Evolutionary conservation across 1,140 invertebrate species (phyloP).

Genomic region (Camponotus pennsylvanicus): DNA sequence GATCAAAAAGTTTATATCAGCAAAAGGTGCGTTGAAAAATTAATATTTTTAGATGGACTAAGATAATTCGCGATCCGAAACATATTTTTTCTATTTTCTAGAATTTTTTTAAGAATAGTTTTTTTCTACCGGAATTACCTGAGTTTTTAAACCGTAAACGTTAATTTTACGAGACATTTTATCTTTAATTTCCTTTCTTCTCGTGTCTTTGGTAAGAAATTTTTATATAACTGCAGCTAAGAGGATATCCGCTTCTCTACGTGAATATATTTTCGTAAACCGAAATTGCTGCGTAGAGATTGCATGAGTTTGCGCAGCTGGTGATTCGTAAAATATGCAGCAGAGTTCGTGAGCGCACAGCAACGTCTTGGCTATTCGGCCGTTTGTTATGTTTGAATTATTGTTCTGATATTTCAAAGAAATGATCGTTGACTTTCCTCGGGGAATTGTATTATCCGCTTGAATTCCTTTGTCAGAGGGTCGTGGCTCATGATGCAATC

Average conservation of each 20-base stretch:
- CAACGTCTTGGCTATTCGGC: conserved; percentile 54
- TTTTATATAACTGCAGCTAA: conserved; percentile 22
- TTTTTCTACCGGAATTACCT: neutral
- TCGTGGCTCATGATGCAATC: neutral
- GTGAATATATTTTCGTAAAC: conserved; percentile 55
- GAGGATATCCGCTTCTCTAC: conserved; percentile 4
- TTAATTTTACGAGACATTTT: neutral
- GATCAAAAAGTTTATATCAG: no score
- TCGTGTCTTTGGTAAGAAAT: neutral
- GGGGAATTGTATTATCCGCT: conserved; percentile 29
- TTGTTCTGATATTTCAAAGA: conserved; percentile 56
- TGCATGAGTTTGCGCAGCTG: conserved; percentile 46
- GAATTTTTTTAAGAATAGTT: no score
- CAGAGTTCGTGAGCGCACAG: conserved; percentile 32
- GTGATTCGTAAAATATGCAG: conserved; percentile 59
- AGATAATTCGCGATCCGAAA: no score
- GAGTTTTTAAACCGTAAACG: neutral
- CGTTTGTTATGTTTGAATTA: conserved; percentile 58
- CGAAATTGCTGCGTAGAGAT: conserved; percentile 63
- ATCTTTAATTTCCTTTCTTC: neutral
- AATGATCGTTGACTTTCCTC: conserved; percentile 37
- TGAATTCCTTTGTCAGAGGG: conserved; percentile 10
- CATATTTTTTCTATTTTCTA: no score
- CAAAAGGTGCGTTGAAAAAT: no score
- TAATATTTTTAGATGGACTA: no score